A percentile compares a stretch with the other conserved stretches of the same genome.
Conservation (phyloP, 2,888 invertebrate species). For the Dastarcus helophoroides region DNA sequence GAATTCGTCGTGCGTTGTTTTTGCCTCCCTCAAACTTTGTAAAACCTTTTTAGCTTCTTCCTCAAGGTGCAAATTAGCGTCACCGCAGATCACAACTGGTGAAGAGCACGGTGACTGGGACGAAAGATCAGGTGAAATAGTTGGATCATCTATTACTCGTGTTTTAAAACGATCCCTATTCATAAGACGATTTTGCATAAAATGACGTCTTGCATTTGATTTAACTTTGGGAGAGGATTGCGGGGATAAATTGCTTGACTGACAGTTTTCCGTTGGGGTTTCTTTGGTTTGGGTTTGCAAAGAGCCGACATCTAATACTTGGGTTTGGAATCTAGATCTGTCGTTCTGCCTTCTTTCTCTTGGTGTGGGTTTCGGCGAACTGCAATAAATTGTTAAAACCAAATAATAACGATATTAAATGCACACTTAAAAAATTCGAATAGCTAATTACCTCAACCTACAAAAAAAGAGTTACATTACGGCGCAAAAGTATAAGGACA, state of each 20-base stretch:
- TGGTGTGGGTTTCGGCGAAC: slow-evolving; percentile 45
- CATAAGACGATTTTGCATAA: slow-evolving; percentile 46
- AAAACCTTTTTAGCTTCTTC: slow-evolving; percentile 47
- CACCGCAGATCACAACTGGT: slow-evolving; percentile 23
- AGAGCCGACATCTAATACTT: slow-evolving; percentile 34
- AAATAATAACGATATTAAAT: no score
- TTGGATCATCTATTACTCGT: slow-evolving; percentile 48
- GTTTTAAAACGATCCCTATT: slow-evolving; percentile 66
- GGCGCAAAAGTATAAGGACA: no score
- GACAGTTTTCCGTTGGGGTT: slow-evolving; percentile 14
- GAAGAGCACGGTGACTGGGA: slow-evolving; percentile 19
- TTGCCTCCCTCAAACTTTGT: slow-evolving; percentile 41
- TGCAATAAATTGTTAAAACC: no score
- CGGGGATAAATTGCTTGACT: slow-evolving; percentile 12
- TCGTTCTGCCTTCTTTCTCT: slow-evolving; percentile 56
- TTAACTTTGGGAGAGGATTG: slow-evolving; percentile 24
- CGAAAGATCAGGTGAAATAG: slow-evolving; percentile 41
- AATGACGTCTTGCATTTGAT: slow-evolving; percentile 28
- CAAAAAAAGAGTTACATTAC: no score
- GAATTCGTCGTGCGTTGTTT: slow-evolving; percentile 36
- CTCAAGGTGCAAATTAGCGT: slow-evolving; percentile 39
- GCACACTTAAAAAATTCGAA: no score
- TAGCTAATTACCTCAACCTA: no score
- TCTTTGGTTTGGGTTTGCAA: slow-evolving; percentile 9
- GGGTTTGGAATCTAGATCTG: slow-evolving; percentile 59